phyloP scores from a whole-genome alignment of 2,113 vertebrate genomes.

The Miniopterus natalensis region DNA sequence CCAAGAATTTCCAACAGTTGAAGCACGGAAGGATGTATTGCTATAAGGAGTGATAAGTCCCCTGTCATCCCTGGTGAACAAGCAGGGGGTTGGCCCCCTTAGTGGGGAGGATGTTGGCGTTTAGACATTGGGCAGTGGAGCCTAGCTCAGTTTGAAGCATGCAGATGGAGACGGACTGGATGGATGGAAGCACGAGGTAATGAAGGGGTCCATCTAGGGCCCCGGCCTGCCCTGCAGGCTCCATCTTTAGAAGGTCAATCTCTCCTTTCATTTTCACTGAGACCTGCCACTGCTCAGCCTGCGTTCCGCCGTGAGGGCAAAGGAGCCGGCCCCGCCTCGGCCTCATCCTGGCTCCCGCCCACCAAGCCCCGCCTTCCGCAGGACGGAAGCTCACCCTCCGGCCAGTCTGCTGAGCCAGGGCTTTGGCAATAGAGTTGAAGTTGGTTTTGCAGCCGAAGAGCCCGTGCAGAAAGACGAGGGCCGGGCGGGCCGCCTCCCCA shows the following conservation, averaged over 20 bases:
- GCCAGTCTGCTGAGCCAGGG: conserved; percentile 91
- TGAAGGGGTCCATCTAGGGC: neutral
- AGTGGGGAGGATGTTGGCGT: too few relatives aligned
- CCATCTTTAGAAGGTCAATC: neutral
- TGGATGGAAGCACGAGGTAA: neutral
- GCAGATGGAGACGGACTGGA: neutral
- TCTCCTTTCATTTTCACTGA: neutral
- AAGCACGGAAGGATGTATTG: neutral
- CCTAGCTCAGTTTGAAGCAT: neutral
- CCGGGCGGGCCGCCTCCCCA: conserved; percentile 79
- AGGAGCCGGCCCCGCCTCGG: neutral
- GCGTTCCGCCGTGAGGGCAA: neutral
- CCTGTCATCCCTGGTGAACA: neutral
- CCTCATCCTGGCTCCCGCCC: neutral
- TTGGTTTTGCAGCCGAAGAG: conserved; percentile 95
- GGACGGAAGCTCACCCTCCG: conserved; percentile 90
- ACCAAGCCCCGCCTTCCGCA: accelerated
- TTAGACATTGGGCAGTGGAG: neutral
- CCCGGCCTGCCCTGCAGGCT: neutral
- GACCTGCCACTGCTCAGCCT: accelerated
- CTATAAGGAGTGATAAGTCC: neutral
- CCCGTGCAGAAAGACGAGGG: conserved; percentile 95
- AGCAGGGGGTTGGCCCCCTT: neutral
- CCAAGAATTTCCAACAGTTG: neutral
- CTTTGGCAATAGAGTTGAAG: conserved; percentile 93